phyloP scores from a whole-genome alignment of 2,113 vertebrate species.

The Anas platyrhynchos region DNA sequence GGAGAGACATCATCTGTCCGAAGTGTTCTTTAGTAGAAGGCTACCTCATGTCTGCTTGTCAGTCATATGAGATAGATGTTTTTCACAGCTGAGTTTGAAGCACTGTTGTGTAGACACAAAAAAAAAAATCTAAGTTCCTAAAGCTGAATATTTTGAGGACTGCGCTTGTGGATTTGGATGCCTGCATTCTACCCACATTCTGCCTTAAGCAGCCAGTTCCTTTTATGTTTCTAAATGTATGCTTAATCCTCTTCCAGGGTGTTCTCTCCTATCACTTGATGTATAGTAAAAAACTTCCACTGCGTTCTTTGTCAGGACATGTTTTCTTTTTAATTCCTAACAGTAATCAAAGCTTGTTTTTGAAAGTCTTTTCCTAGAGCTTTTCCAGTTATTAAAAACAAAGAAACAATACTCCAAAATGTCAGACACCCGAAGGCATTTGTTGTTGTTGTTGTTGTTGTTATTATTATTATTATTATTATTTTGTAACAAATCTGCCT shows the following conservation, averaged over 20 bases:
- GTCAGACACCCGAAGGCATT: background rate
- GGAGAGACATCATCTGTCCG: constrained; percentile 31
- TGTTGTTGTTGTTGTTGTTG: background rate
- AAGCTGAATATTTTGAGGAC: background rate
- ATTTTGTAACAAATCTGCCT: background rate
- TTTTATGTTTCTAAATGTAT: background rate
- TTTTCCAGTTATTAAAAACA: background rate
- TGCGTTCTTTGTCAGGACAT: background rate
- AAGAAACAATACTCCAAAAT: background rate
- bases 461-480: background rate
- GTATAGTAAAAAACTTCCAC: background rate
- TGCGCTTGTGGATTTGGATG: background rate
- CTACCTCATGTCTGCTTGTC: background rate
- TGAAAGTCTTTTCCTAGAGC: background rate
- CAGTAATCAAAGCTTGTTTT: background rate
- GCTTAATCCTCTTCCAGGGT: background rate
- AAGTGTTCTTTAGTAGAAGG: background rate
- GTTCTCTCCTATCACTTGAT: background rate
- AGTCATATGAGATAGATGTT: background rate
- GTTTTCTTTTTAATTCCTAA: background rate
- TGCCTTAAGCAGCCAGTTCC: background rate
- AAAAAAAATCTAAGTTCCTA: background rate
- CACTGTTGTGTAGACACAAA: background rate
- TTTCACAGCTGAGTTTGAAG: background rate
- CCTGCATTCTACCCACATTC: background rate